phyloP scores from a whole-genome alignment of 2,888 invertebrate genomes.

The Aphidoletes aphidimyza region DNA sequence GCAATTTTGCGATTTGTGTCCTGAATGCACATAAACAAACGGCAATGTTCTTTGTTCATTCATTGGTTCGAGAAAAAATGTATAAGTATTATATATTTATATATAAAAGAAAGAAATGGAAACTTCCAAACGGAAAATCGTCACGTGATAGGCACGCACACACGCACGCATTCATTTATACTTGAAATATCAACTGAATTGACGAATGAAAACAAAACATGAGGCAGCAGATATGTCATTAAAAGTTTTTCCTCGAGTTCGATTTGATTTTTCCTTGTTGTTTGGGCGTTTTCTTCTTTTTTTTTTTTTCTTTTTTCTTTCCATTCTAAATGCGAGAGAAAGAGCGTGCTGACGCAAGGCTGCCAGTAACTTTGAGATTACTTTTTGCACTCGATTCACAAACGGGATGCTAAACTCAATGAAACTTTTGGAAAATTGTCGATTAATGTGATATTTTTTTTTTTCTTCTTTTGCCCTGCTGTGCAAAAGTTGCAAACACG shows the following conservation, averaged over 20 bases:
- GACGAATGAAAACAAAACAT: slow-evolving; percentile 30
- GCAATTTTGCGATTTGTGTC: slow-evolving; percentile 24
- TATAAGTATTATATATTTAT: too few relatives aligned
- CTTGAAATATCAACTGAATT: slow-evolving; percentile 36
- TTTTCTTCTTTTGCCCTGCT: too few relatives aligned
- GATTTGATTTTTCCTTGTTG: slow-evolving; percentile 30
- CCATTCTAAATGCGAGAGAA: background rate
- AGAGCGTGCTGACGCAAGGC: background rate
- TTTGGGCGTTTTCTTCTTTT: background rate
- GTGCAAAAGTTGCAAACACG: background rate
- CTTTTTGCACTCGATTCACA: background rate
- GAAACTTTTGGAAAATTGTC: background rate
- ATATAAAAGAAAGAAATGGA: background rate
- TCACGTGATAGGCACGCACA: background rate
- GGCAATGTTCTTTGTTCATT: too few relatives aligned
- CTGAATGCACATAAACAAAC: background rate
- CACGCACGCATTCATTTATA: slow-evolving; percentile 14
- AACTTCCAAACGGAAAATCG: background rate
- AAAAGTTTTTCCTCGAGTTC: slow-evolving; percentile 33
- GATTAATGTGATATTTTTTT: slow-evolving; percentile 23
- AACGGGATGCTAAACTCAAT: background rate
- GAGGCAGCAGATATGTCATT: slow-evolving; percentile 26
- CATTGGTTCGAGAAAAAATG: too few relatives aligned
- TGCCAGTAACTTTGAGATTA: background rate
- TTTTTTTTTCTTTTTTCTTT: background rate